Evolutionary conservation across 2,113 vertebrate species (phyloP), one percentile per base, ranked within the genome.

Genomic region (Picathartes gymnocephalus): DNA sequence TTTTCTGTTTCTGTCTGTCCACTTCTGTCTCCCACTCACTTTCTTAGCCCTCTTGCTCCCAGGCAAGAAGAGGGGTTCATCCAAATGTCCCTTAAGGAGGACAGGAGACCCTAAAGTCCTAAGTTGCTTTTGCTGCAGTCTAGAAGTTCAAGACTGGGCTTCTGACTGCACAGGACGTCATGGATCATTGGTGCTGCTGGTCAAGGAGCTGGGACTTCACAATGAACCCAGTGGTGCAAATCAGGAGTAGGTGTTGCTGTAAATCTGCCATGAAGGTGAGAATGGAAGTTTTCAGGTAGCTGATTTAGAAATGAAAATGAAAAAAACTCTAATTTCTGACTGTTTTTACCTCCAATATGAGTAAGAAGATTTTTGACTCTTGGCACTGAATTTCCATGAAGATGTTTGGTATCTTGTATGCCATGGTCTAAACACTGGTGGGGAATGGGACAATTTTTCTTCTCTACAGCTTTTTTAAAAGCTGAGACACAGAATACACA

Each of bases 101-200:
- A 10, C 19, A 51, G 24, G 23, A 65, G 50, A 64, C 4, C 14
- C 24, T 16, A 25, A 12, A 37, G 24, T 17, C 24, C 40, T 57
- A 13, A 27, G 12, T 19, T 9, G 24, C 25, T 60, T 18, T 33
- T 69, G 24, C 51, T 74, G 65, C 35, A 73, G 57, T 39, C 10
- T 27, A 66, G 72, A 64, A 71, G 24, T 47, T 84, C 23, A 58
- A 44, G 53, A 18, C 3, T 16, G 42, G 23, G 35, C 21, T 81
- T 3, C 33, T 64, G 35, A 40, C 35, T 28, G 35, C 48, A 44
- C 14, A 81, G 22, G 28, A 25, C 28, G 23, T 24, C 45, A 35
- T 0, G 0, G 57, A 47, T 10, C 1, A 1, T 17, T 57, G 33
- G 15, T 66, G 54, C 69, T 94, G 58, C 50, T 70, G 45, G 13